Evolutionary conservation across 2,888 invertebrate species (phyloP), one percentile per base, ranked within the genome.

Genomic region (Hipparchia sbordonii): DNA sequence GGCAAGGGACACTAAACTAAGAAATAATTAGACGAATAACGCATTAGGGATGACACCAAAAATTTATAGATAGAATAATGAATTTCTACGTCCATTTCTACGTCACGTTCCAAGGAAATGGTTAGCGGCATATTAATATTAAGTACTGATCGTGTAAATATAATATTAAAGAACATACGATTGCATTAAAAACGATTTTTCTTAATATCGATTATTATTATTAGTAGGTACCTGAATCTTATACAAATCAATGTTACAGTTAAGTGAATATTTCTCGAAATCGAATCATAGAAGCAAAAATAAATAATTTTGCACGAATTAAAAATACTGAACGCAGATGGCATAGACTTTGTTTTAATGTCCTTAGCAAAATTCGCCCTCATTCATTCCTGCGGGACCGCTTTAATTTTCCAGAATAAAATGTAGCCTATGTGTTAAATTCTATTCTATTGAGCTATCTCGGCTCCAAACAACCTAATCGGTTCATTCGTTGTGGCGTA

Each of bases 81-180:
- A 82, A 87, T 83, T 87, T 89, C 88, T 90, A 88, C 85, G 88
- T 82, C 89, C 90, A 88, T 92, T 91, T 92, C 89, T 52, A 51
- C 52, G 76, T 77, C 79, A 74, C 77, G 82, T 84, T 79, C 72
- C 75, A 81, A 81, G 79, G 89, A 91, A 91, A 91, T 90, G 90
- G 90, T 87, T 86, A 86, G 87, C 88, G 87, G 90, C 89, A 89
- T 85, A 89, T 87, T 74, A 48, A 83, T 85, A 82, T 85, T 85
- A 85, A 74, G 66, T 81, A 82, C 84, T 83, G 84, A 81, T 85
- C 82, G 74, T 83, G 82, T 84, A 82, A 81, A 82, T 83, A 82
- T 79, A 76, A 73, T 70, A 69, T 71, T 67, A 73, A 70, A 78
- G 77, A 77, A 77, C 76, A 81, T 76, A 75, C 70, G 68, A 77